Evolutionary conservation across 2,797 vertebrate species (phyloP).

Genomic region (Salmo trutta): DNA sequence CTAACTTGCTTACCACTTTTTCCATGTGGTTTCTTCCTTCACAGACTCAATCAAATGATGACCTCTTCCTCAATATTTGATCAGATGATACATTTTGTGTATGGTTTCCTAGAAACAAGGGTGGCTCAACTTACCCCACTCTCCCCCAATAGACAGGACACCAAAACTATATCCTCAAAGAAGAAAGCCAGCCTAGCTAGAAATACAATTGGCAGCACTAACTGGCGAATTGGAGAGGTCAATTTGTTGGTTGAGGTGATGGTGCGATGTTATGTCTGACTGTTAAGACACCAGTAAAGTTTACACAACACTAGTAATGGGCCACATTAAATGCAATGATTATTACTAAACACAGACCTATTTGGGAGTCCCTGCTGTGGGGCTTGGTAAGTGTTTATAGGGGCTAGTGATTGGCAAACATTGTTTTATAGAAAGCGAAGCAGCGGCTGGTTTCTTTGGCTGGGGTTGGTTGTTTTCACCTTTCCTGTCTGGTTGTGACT

Average conservation of each 20-base stretch:
- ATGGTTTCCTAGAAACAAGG: no score
- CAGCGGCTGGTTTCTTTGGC: constrained; percentile 44
- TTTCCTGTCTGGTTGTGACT: constrained; percentile 11
- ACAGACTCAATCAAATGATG: no score
- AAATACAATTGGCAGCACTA: not conserved
- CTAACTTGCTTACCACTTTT: no score
- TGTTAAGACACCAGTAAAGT: constrained; percentile 29
- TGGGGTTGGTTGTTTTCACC: constrained; percentile 28
- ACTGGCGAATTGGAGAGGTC: not conserved
- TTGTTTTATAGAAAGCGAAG: constrained; percentile 16
- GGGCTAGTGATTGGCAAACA: constrained; percentile 6
- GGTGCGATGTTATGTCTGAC: constrained; percentile 28
- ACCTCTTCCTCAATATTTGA: no score
- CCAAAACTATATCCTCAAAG: not conserved
- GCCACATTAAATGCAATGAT: constrained; percentile 30
- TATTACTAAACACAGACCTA: constrained; percentile 49
- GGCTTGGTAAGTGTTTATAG: constrained; percentile 2
- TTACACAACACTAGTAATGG: constrained; percentile 59
- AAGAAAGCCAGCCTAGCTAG: not conserved
- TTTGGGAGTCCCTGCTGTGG: constrained; percentile 47
- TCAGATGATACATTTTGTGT: no score
- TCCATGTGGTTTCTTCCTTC: no score
- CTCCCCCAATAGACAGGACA: not conserved
- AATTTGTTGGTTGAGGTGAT: not conserved
- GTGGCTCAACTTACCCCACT: not conserved